A percentile compares a stretch with the other conserved stretches of the same genome.
Conservation (phyloP, 2,888 invertebrate species). For the Frankliniella intonsa region DNA sequence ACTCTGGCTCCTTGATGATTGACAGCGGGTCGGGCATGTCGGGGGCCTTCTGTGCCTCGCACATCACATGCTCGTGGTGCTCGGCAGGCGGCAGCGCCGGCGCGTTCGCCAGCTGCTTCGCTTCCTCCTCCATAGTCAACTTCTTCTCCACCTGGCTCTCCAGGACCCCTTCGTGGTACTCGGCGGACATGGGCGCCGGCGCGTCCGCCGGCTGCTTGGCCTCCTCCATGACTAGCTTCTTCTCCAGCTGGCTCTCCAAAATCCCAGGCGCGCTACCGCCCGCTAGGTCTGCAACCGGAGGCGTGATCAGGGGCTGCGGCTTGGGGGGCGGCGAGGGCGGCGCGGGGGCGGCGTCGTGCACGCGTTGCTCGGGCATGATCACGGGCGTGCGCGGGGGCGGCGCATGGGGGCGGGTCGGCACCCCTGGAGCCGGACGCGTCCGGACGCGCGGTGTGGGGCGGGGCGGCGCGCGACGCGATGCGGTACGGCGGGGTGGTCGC, state of each 20-base stretch:
- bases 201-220: background rate
- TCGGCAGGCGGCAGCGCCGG: background rate
- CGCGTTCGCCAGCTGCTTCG: background rate
- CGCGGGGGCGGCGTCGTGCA: background rate
- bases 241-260: background rate
- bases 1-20: background rate
- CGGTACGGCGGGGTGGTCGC: background rate
- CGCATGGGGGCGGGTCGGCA: background rate
- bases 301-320: background rate
- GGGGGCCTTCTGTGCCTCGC: background rate
- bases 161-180: background rate
- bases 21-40: background rate
- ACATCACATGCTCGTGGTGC: background rate
- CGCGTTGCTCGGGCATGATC: conserved; percentile 5
- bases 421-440: background rate
- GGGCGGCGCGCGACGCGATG: background rate
- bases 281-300: conserved; percentile 3
- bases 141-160: background rate
- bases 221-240: conserved; percentile 3
- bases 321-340: conserved; percentile 11
- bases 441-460: background rate
- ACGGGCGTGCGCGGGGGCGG: background rate
- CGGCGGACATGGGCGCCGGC: background rate
- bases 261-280: background rate
- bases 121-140: background rate